Conservation (phyloP, 2,113 vertebrate species). For the Clinocottus analis region DNA sequence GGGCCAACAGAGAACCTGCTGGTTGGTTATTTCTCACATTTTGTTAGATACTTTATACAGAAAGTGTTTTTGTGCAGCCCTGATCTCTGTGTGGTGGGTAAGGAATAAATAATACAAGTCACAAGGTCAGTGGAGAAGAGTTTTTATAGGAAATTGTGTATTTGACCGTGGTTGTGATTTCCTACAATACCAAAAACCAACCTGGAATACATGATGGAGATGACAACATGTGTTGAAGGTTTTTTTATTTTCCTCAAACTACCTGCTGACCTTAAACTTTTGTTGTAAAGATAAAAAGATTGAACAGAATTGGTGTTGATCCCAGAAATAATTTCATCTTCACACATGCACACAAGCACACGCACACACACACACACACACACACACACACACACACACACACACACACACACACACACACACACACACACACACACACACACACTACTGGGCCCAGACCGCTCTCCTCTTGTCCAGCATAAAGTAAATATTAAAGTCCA, state of each 20-base stretch:
- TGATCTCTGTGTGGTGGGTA: neutral
- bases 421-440: neutral
- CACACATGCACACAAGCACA: neutral
- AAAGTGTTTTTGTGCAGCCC: neutral
- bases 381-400: neutral
- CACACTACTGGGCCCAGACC: neutral
- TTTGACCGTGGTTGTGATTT: slow-evolving; percentile 19
- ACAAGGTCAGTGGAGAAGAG: slow-evolving; percentile 18
- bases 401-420: neutral
- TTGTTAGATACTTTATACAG: neutral
- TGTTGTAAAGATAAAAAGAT: slow-evolving; percentile 6
- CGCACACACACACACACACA: neutral
- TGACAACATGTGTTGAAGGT: neutral
- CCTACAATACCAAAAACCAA: neutral
- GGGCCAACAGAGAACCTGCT: neutral
- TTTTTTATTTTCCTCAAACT: slow-evolving; percentile 4
- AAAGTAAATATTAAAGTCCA: neutral
- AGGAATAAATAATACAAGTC: slow-evolving; percentile 21
- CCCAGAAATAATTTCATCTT: neutral
- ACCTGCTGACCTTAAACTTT: neutral
- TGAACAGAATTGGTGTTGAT: slow-evolving; percentile 2
- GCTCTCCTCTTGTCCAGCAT: neutral
- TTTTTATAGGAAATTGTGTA: slow-evolving; percentile 43
- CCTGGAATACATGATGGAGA: slow-evolving; percentile 8
- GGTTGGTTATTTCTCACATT: neutral